phyloP scores from a whole-genome alignment of 2,113 vertebrate genomes.

The Puntigrus tetrazona region DNA sequence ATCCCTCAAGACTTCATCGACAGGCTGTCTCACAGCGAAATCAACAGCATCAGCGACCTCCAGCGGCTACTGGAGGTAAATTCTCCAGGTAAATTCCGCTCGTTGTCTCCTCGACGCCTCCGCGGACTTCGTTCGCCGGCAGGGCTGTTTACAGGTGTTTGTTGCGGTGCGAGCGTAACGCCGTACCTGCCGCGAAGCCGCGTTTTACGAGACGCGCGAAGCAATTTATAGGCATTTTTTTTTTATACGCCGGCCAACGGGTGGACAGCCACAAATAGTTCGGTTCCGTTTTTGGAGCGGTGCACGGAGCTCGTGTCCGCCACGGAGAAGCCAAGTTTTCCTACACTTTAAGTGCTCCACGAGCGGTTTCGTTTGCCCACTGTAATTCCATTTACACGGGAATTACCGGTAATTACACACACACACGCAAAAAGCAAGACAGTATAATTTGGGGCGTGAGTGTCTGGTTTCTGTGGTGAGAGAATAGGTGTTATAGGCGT shows the following conservation, averaged over 20 bases:
- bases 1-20: slow-evolving; percentile 95
- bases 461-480: slow-evolving; percentile 34
- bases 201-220: not conserved
- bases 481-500: slow-evolving; percentile 21
- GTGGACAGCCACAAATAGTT: slow-evolving; percentile 3
- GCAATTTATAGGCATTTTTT: slow-evolving; percentile 15
- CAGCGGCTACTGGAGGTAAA: slow-evolving; percentile 98
- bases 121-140: slow-evolving; percentile 46
- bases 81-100: slow-evolving; percentile 97
- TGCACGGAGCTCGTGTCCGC: not conserved
- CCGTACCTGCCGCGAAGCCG: not conserved
- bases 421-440: not conserved
- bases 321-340: slow-evolving; percentile 27
- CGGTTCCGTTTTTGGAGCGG: slow-evolving; percentile 22
- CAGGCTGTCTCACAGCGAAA: slow-evolving; percentile 92
- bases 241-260: not conserved
- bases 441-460: slow-evolving; percentile 29
- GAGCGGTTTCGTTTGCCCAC: slow-evolving; percentile 34
- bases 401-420: slow-evolving; percentile 37
- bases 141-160: slow-evolving; percentile 26
- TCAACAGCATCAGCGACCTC: slow-evolving; percentile 97
- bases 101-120: slow-evolving; percentile 64
- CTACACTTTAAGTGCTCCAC: slow-evolving; percentile 24
- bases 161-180: not conserved
- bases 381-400: slow-evolving; percentile 31